phyloP scores from a whole-genome alignment of 2,888 invertebrate species.

The Gymnoscelis rufifasciata region DNA sequence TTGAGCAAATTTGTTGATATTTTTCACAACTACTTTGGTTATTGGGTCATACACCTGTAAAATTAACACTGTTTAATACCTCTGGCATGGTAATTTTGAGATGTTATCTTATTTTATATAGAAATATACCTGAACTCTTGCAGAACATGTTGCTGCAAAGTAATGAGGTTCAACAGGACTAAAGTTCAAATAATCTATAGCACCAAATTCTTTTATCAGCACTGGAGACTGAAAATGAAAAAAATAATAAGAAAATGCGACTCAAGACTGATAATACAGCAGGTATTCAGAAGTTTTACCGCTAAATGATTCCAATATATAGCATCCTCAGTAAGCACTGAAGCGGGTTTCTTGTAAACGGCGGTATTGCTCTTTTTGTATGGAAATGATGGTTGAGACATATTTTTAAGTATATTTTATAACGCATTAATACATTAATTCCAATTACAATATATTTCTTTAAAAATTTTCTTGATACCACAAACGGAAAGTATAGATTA shows the following conservation, averaged over 20 bases:
- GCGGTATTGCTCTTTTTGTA: constrained; percentile 86
- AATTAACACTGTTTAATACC: not conserved
- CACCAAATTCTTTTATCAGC: constrained; percentile 93
- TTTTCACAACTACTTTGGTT: constrained; percentile 89
- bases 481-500: no score
- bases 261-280: no score
- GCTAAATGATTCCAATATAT: constrained; percentile 93
- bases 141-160: constrained; percentile 95
- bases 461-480: no score
- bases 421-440: no score
- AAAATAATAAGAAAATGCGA: no score
- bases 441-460: no score
- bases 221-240: constrained; percentile 83
- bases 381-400: constrained; percentile 71
- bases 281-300: constrained; percentile 68
- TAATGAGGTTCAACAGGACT: constrained; percentile 92
- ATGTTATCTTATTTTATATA: no score
- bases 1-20: constrained; percentile 89
- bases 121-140: constrained; percentile 86
- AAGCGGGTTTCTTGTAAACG: constrained; percentile 82
- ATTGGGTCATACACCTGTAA: constrained; percentile 89
- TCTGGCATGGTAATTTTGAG: not conserved
- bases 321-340: constrained; percentile 86
- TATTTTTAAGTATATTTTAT: constrained; percentile 22
- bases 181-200: constrained; percentile 94